Percentiles rank a stretch among this genome's conserved stretches.
These are phyloP conservation scores for Sebastes kiyomatsui DNA, from an alignment of 2,797 vertebrate species.

Conservation along the genomic window DNA sequence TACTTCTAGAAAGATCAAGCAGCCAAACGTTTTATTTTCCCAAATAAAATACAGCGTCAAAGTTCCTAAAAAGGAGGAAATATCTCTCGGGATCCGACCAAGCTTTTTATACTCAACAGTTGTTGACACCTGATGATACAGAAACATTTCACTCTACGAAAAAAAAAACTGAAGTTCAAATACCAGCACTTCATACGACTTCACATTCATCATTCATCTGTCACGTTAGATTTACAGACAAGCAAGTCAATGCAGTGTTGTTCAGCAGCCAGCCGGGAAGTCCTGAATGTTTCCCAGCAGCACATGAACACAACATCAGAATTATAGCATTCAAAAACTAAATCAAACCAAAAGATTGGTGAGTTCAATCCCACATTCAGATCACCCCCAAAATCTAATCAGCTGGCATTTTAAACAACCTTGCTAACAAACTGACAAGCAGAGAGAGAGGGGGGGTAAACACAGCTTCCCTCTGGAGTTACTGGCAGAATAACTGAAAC, in stretches of 20 bases:
- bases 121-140: not conserved
- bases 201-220: constrained; percentile 16
- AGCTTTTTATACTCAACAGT: too few species aligned
- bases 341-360: constrained; percentile 45
- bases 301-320: constrained; percentile 38
- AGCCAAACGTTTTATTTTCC: not conserved
- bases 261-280: constrained; percentile 5
- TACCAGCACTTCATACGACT: not conserved
- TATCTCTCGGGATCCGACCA: not conserved
- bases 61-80: not conserved
- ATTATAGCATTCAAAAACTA: constrained; percentile 31
- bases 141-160: not conserved
- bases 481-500: constrained; percentile 31
- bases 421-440: constrained; percentile 12
- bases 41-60: not conserved
- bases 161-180: not conserved
- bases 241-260: not conserved
- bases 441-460: not conserved
- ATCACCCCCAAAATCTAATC: not conserved
- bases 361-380: constrained; percentile 36
- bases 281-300: constrained; percentile 33
- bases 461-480: not conserved
- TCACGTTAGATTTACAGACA: constrained; percentile 8
- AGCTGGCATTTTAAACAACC: not conserved
- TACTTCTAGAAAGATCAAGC: not conserved